Evolutionary conservation across 2,113 vertebrate species (phyloP).

Genomic region (Hoplias malabaricus): DNA sequence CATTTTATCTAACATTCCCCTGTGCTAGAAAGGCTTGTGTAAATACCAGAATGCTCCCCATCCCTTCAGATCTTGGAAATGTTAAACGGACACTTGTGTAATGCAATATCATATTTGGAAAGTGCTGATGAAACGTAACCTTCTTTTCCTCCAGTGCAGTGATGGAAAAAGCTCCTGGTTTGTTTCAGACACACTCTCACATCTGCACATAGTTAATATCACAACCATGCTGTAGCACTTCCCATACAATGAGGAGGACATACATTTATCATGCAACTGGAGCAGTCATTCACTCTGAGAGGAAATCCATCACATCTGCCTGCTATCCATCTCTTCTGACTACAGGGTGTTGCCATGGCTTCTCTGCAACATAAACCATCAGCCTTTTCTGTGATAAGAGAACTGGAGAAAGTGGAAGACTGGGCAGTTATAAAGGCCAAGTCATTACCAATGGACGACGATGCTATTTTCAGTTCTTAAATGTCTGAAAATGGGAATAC

Average conservation of each 20-base stretch:
- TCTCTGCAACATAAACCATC: conserved; percentile 7
- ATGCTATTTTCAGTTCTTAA: background rate
- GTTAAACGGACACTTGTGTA: conserved; percentile 32
- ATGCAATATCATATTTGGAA: conserved; percentile 55
- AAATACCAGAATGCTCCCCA: background rate
- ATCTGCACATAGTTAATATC: conserved; percentile 52
- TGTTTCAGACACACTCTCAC: conserved; percentile 59
- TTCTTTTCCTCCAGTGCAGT: conserved; percentile 54
- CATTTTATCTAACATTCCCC: background rate
- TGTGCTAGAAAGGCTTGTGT: background rate
- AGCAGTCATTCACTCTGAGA: conserved; percentile 40
- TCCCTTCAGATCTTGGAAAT: conserved; percentile 40
- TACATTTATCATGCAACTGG: conserved; percentile 49
- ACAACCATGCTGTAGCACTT: conserved; percentile 44
- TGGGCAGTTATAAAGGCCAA: background rate
- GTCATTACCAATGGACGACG: background rate
- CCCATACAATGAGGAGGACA: conserved; percentile 35
- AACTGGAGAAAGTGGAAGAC: background rate
- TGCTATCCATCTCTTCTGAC: background rate
- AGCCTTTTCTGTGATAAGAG: background rate
- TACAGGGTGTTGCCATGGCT: conserved; percentile 28
- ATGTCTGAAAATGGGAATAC: too few species aligned
- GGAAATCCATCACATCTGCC: conserved; percentile 20
- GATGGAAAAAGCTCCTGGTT: conserved; percentile 55
- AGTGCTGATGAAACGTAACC: conserved; percentile 60